Percentiles rank a stretch among this genome's conserved stretches.
phyloP scores from a whole-genome alignment of 2,797 vertebrate species.

The Hapalemur alaotrensis region DNA sequence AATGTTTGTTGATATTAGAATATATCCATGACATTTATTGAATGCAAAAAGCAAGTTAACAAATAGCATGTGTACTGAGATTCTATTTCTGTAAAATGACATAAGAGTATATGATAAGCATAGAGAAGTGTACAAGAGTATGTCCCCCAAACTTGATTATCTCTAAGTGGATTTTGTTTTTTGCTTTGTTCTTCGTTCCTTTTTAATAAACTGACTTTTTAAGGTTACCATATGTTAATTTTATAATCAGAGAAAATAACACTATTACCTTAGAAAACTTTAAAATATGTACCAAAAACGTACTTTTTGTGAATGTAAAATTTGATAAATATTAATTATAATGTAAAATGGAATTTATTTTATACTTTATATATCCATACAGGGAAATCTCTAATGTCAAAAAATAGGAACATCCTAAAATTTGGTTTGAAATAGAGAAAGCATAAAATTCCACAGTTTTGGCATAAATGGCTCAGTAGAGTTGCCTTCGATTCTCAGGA shows the following conservation, averaged over 20 bases:
- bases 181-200: not conserved
- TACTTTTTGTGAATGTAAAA: not conserved
- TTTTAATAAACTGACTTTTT: not conserved
- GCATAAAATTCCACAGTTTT: not conserved
- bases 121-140: rapidly evolving
- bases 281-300: not conserved
- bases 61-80: not conserved
- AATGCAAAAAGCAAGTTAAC: not conserved
- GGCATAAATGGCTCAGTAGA: not conserved
- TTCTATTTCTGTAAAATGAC: not conserved
- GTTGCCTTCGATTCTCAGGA: not conserved
- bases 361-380: not conserved
- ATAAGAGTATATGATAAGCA: not conserved
- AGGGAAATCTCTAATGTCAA: not conserved
- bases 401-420: not conserved
- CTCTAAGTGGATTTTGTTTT: not conserved
- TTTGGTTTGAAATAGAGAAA: not conserved
- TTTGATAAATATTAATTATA: conserved; percentile 7
- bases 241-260: not conserved
- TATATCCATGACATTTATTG: not conserved
- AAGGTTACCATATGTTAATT: not conserved
- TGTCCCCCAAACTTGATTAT: not conserved
- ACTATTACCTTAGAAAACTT: not conserved
- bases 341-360: not conserved
- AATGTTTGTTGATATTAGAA: not conserved